phyloP scores from a whole-genome alignment of 2,113 vertebrate species.

The Tringa solitaria region DNA sequence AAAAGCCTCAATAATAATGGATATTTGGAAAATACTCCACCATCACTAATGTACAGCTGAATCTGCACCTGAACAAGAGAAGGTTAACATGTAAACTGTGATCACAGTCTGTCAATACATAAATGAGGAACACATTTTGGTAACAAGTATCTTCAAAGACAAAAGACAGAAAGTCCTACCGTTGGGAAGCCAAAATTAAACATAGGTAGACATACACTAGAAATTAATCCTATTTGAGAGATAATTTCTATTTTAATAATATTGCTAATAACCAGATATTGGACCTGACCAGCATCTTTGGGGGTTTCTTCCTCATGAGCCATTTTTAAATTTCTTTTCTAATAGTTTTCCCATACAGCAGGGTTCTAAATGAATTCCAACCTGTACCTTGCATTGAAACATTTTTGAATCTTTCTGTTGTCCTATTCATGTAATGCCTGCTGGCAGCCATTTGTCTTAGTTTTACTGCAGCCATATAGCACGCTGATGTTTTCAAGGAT shows the following conservation, averaged over 20 bases:
- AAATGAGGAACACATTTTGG: not conserved
- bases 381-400: not conserved
- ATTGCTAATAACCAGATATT: not conserved
- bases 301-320: not conserved
- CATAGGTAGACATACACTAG: not conserved
- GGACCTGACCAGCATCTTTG: not conserved
- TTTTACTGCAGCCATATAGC: not conserved
- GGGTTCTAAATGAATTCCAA: not conserved
- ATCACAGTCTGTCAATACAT: not conserved
- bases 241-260: not conserved
- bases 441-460: not conserved
- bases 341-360: not conserved
- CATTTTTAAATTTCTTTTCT: not conserved
- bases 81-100: not conserved
- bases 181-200: not conserved
- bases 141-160: not conserved
- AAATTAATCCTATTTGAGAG: not conserved
- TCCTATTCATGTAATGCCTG: not conserved
- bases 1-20: not conserved
- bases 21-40: not conserved
- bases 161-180: not conserved
- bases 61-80: not conserved
- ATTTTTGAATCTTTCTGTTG: not conserved
- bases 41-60: not conserved
- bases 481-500: not conserved